Percentiles rank a stretch among this genome's conserved stretches.
These are phyloP conservation scores for Brachionus angularis DNA, from an alignment of 1,140 invertebrate genomes.

Conservation along the genomic window DNA sequence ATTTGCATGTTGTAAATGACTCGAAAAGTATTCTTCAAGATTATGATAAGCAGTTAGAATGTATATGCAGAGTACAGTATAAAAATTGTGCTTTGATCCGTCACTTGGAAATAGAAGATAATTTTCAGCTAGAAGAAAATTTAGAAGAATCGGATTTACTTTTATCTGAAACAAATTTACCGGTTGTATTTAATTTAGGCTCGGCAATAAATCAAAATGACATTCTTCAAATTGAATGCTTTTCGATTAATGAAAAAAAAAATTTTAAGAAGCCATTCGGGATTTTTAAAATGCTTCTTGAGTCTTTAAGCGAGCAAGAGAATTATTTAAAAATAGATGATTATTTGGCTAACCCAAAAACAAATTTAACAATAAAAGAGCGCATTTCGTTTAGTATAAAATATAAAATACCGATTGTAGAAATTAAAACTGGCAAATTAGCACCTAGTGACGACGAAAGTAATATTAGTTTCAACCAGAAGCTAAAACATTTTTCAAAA, in stretches of 20 bases:
- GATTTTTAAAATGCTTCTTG: not conserved
- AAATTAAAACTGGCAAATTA: not conserved
- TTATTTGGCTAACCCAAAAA: conserved; percentile 12
- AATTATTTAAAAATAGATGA: conserved; percentile 16
- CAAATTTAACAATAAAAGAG: not conserved
- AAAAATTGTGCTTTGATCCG: too few species aligned
- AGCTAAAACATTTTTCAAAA: too few species aligned
- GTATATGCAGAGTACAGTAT: too few species aligned
- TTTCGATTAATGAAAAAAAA: too few species aligned
- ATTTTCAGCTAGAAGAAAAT: too few species aligned
- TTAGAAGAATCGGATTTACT: not conserved
- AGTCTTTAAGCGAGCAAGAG: not conserved
- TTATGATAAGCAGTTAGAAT: too few species aligned
- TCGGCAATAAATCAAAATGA: not conserved
- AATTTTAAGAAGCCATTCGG: conserved; percentile 26
- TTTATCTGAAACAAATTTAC: not conserved
- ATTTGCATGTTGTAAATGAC: too few species aligned
- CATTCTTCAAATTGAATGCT: conserved; percentile 7
- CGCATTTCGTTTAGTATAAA: not conserved
- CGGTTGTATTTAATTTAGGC: not conserved
- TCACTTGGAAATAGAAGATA: too few species aligned
- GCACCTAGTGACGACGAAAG: not conserved
- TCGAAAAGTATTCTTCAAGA: too few species aligned
- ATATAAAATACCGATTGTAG: not conserved
- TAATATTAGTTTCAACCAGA: not conserved